Evolutionary conservation across 2,797 vertebrate genomes (phyloP), one percentile per base, ranked within the genome.

Genomic region (Xenentodon cancila): DNA sequence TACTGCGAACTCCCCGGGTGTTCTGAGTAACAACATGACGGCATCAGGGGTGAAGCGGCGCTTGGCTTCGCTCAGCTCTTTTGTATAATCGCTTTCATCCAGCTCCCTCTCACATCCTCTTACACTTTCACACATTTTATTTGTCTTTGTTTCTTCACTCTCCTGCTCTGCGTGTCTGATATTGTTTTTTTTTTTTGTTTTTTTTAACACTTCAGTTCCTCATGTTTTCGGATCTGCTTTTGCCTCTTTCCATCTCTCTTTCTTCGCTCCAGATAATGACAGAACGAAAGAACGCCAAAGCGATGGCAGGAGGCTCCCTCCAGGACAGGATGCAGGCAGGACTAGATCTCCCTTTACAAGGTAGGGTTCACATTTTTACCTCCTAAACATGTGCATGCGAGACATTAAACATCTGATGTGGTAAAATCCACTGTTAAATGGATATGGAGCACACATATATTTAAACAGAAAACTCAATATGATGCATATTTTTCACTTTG

Each of bases 251-350:
- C 1, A 44, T 42, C 51, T 47, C 13, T 12, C 34, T 48, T 7
- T 27, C 52, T 60, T 32, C 59, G 17, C 44, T 73, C 27, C 77
- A 99, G 97, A 99, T 99, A 90, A 99, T 99, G 97, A 95, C 97
- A 0, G 97, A 98, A 85, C 89, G 97, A 88, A 99, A 96, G 93
- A 96, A 94, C 88, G 96, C 97, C 91, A 98, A 97, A 95, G 96
- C 97, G 34, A 90, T 96, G 92, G 95, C 96, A 79, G 95, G 96
- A 84, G 94, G 93, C 65, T 95, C 96, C 1, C 88, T 95, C 46
- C 97, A 96, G 53, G 96, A 94, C 71, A 88, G 92, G 76, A 91
- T 91, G 81, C 93, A 93, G 79, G 80, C 92, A 48, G 96, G 92
- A 68, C 93, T 97, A 0, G 96, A 98, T 37, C 94, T 98, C 56